These are phyloP conservation scores for Ancistrus triradiatus DNA, from an alignment of 2,113 vertebrate genomes.

Conservation along the genomic window DNA sequence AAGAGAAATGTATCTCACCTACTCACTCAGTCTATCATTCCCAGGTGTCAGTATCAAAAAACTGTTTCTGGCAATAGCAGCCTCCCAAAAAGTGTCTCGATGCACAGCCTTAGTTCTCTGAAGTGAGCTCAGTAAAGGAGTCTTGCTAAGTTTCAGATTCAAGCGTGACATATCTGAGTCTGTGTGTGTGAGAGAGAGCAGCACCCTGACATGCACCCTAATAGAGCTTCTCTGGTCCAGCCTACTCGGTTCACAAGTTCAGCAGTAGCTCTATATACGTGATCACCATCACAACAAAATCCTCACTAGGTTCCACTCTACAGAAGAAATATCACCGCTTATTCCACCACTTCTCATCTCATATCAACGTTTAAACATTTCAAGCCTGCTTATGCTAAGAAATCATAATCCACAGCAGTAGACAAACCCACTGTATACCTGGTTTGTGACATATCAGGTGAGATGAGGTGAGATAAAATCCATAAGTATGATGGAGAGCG, in stretches of 20 bases:
- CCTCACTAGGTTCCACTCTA: neutral
- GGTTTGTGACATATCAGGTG: no score
- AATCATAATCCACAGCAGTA: slow-evolving; percentile 21
- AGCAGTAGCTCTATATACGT: slow-evolving; percentile 12
- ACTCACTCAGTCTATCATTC: neutral
- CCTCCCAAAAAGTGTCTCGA: neutral
- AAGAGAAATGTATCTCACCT: neutral
- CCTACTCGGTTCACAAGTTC: slow-evolving; percentile 25
- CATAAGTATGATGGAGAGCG: no score
- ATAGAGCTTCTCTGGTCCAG: slow-evolving; percentile 26
- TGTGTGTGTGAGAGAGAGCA: neutral
- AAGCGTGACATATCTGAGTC: neutral
- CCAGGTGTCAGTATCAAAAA: neutral
- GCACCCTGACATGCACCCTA: slow-evolving; percentile 22
- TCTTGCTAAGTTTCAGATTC: neutral
- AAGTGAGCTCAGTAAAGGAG: neutral
- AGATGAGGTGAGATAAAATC: no score
- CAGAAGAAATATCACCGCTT: slow-evolving; percentile 19
- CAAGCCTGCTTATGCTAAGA: slow-evolving; percentile 8
- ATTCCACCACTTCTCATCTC: slow-evolving; percentile 18
- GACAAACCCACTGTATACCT: neutral
- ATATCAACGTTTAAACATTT: slow-evolving; percentile 22
- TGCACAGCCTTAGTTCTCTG: neutral
- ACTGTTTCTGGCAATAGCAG: neutral
- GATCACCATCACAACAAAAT: neutral